Percentiles rank a stretch among this genome's conserved stretches.
phyloP scores from a whole-genome alignment of 2,797 vertebrate species.

The Emys orbicularis region DNA sequence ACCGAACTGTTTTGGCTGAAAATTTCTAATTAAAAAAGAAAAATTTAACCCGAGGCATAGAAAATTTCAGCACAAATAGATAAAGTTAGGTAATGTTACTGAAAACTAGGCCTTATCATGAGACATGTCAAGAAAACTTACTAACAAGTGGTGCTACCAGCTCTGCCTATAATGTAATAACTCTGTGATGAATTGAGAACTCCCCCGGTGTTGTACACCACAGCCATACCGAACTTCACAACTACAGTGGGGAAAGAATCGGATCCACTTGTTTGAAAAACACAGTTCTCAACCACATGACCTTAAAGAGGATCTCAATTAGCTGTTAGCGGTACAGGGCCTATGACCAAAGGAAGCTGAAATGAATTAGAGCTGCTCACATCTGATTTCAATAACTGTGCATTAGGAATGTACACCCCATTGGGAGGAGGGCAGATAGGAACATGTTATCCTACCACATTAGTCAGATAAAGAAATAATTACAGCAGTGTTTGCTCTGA shows the following conservation, averaged over 20 bases:
- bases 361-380: background rate
- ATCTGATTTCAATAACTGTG: background rate
- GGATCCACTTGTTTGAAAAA: background rate
- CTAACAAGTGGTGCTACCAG: background rate
- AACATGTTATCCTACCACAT: accelerated
- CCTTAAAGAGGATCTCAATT: background rate
- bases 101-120: background rate
- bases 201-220: background rate
- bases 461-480: background rate
- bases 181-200: background rate
- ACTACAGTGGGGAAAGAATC: background rate
- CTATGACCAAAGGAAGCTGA: background rate
- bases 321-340: background rate
- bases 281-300: background rate
- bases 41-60: background rate
- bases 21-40: background rate
- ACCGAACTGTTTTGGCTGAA: background rate
- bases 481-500: background rate
- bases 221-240: background rate
- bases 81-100: background rate
- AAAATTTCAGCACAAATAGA: background rate
- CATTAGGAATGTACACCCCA: background rate
- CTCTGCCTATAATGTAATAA: background rate
- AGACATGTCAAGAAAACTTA: too few species aligned
- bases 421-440: background rate